A percentile compares a stretch with the other conserved stretches of the same genome.
These are phyloP conservation scores for Chrysodeixis includens DNA, from an alignment of 2,888 invertebrate genomes.

Conservation along the genomic window DNA sequence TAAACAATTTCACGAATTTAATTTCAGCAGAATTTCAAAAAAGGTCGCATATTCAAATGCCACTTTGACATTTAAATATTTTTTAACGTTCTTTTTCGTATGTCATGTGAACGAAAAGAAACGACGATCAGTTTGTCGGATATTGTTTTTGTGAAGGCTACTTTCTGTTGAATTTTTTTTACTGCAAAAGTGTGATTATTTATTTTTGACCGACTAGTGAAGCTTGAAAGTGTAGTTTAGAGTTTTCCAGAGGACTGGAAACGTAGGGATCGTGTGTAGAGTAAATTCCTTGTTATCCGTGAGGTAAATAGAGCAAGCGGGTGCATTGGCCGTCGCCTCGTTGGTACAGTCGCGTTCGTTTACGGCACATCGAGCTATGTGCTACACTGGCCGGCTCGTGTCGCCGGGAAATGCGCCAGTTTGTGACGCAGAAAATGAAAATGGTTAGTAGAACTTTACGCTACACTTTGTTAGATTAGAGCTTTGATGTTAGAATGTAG, in stretches of 20 bases:
- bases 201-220: constrained; percentile 24
- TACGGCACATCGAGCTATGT: constrained; percentile 62
- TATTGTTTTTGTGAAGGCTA: constrained; percentile 28
- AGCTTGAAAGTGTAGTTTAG: constrained; percentile 4
- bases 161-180: constrained; percentile 31
- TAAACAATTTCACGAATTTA: constrained; percentile 10
- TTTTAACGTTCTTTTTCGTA: constrained; percentile 25
- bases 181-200: constrained; percentile 25
- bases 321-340: constrained; percentile 49
- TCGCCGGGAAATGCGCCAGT: constrained; percentile 43
- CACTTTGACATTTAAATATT: constrained; percentile 47
- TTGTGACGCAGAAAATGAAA: constrained; percentile 25
- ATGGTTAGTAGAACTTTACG: constrained; percentile 36
- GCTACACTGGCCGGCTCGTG: constrained; percentile 40
- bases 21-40: constrained; percentile 22
- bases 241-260: constrained; percentile 18
- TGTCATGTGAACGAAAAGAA: constrained; percentile 20
- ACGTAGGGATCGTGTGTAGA: constrained; percentile 24
- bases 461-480: constrained; percentile 11
- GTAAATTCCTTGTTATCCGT: constrained; percentile 29
- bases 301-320: constrained; percentile 48
- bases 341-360: constrained; percentile 55
- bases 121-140: constrained; percentile 37
- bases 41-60: constrained; percentile 41
- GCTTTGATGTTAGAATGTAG: not conserved